Base-by-base conservation (phyloP, 2,113 vertebrate genomes). In the Pardalotus punctatus region DNA sequence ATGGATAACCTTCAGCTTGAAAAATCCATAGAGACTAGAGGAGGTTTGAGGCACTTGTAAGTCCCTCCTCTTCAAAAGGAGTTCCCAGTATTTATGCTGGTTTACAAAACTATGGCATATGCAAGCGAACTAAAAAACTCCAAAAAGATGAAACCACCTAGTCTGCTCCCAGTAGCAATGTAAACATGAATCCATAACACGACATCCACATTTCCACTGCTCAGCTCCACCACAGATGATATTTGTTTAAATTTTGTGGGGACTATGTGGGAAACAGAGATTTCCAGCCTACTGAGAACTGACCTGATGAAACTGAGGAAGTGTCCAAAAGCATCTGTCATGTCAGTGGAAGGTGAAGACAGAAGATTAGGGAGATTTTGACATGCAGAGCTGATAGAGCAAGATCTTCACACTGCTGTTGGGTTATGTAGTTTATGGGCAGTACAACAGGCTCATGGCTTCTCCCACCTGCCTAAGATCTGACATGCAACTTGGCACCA, bases 241-340 rank as follows among this genome's bases (percentile, higher is more conserved):
- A 76, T 48, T 67, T 93, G 57, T 80, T 96, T 90, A 36, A 80
- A 40, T 81, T 85, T 12, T 27, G 61, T 17, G 40, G 54, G 29
- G 38, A 67, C 16, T 81, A 53, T 38, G 51, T 57, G 43, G 72
- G 83, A 95, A 94, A 93, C 50, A 91, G 76, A 88, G 54, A 73
- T 90, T 94, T 96, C 56, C 92, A 95, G 36, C 56, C 70, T 76
- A 85, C 71, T 5, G 20, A 94, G 90, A 86, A 86, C 25, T 58
- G 79, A 83, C 81, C 80, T 87, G 80, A 92, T 81, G 87, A 80
- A 96, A 82, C 57, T 91, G 79, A 92, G 89, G 94, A 81, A 61
- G 45, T 53, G 28, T 94, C 94, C 88, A 96, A 88, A 96, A 86
- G 48, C 72, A 80, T 93, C 54, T 81, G 65, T 36, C 0, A 12